A percentile compares a stretch with the other conserved stretches of the same genome.
Evolutionary conservation across 2,797 vertebrate genomes (phyloP).

Genomic region (Oryzias sinensis): DNA sequence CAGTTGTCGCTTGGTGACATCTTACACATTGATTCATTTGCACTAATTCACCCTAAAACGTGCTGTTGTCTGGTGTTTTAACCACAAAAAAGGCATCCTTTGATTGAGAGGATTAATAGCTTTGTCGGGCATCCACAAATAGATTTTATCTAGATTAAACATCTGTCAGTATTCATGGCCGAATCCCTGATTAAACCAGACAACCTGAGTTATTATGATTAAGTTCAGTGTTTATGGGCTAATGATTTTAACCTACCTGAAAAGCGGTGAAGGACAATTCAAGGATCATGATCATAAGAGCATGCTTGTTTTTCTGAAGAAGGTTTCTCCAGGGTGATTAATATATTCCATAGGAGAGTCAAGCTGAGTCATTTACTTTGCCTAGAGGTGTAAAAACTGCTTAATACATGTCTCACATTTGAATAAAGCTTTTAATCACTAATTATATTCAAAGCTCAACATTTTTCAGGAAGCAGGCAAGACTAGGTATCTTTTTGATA

Average conservation of each 20-base stretch:
- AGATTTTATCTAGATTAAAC: constrained; percentile 62
- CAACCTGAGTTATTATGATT: constrained; percentile 67
- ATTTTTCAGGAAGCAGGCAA: constrained; percentile 14
- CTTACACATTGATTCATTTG: constrained; percentile 49
- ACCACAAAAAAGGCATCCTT: constrained; percentile 51
- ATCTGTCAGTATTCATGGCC: constrained; percentile 22
- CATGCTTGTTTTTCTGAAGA: constrained; percentile 48
- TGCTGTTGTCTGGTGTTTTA: constrained; percentile 52
- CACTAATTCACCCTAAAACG: constrained; percentile 48
- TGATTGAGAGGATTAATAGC: constrained; percentile 45
- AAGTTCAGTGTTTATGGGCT: constrained; percentile 58
- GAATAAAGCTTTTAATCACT: constrained; percentile 38
- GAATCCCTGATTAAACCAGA: constrained; percentile 45
- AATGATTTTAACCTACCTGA: constrained; percentile 58
- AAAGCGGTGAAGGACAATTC: constrained; percentile 69
- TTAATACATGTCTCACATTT: constrained; percentile 42
- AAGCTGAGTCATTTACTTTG: constrained; percentile 56
- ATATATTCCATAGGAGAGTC: constrained; percentile 47
- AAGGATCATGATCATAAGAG: constrained; percentile 62
- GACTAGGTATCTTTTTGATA: constrained; percentile 15
- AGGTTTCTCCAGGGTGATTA: constrained; percentile 57
- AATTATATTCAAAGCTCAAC: constrained; percentile 25
- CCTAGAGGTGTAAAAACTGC: constrained; percentile 42
- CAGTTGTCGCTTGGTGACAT: constrained; percentile 47
- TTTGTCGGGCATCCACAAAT: constrained; percentile 46